Conservation (phyloP, 2,888 invertebrate genomes). For the Hirtodrosophila duncani region DNA sequence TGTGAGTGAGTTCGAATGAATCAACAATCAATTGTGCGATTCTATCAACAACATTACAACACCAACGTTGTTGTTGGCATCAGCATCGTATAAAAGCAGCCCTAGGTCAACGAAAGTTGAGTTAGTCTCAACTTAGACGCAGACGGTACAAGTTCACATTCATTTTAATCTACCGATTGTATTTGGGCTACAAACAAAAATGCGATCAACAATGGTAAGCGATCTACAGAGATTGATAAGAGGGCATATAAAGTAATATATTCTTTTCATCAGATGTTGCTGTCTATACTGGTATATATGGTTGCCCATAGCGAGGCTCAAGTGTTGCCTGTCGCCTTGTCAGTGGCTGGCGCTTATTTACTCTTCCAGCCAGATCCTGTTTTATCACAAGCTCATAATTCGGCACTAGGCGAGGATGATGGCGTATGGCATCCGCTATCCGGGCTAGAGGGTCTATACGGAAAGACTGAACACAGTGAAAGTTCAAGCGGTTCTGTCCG, state of each 20-base stretch:
- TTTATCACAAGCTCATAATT: slow-evolving; percentile 44
- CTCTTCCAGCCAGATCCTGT: slow-evolving; percentile 28
- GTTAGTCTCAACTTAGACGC: slow-evolving; percentile 40
- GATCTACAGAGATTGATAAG: slow-evolving; percentile 5
- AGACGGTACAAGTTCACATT: slow-evolving; percentile 27
- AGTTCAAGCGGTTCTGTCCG: too few relatives aligned
- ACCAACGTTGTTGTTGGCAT: background rate
- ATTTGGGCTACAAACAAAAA: slow-evolving; percentile 12
- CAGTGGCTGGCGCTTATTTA: slow-evolving; percentile 41
- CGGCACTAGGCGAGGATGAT: slow-evolving; percentile 27
- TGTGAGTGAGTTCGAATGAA: slow-evolving; percentile 7
- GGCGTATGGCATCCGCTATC: slow-evolving; percentile 37
- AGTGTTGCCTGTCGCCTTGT: slow-evolving; percentile 36
- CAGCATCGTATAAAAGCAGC: slow-evolving; percentile 47
- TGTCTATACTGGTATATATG: slow-evolving; percentile 34
- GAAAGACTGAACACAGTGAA: slow-evolving; percentile 9
- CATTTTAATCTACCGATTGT: slow-evolving; percentile 5
- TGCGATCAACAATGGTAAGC: slow-evolving; percentile 45
- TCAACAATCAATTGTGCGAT: slow-evolving; percentile 36
- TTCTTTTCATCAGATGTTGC: slow-evolving; percentile 24
- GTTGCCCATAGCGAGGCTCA: slow-evolving; percentile 23
- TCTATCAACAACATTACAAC: too few relatives aligned
- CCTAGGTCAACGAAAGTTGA: slow-evolving; percentile 40
- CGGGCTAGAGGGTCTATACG: slow-evolving; percentile 32
- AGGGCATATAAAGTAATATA: background rate